phyloP scores from a whole-genome alignment of 1,140 invertebrate genomes.

The Bombus sylvicola region DNA sequence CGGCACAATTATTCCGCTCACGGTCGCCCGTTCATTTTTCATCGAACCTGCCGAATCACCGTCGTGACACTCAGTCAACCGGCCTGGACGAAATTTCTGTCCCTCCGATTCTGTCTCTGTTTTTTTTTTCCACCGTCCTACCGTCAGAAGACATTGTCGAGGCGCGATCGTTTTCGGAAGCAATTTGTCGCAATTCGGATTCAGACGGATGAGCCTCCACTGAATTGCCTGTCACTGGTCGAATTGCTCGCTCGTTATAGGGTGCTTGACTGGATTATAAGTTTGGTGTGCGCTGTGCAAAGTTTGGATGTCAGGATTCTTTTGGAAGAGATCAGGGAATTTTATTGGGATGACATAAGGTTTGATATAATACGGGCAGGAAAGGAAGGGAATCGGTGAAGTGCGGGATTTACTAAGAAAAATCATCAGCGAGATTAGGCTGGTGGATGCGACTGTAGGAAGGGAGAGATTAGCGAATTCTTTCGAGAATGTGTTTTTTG shows the following conservation, averaged over 20 bases:
- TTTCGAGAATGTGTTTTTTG: no score
- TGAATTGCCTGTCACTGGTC: not conserved
- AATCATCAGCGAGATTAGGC: not conserved
- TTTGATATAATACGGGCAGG: no score
- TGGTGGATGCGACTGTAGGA: not conserved
- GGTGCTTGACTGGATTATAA: no score
- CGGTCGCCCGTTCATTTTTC: conserved; percentile 66
- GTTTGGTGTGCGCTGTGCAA: no score
- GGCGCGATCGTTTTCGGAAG: conserved; percentile 32
- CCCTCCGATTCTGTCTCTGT: not conserved
- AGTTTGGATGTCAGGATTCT: no score
- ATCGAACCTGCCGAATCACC: conserved; percentile 66
- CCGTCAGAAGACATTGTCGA: not conserved
- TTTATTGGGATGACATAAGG: not conserved
- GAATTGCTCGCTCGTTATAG: conserved; percentile 1
- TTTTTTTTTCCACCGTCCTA: not conserved
- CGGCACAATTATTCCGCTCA: conserved; percentile 70
- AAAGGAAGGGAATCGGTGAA: no score
- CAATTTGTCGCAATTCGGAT: conserved; percentile 57
- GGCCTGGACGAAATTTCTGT: not conserved
- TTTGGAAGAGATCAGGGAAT: not conserved
- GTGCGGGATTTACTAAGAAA: no score
- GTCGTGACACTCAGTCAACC: conserved; percentile 39
- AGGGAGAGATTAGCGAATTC: not conserved
- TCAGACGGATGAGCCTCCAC: conserved; percentile 5